Evolutionary conservation across 2,888 invertebrate genomes (phyloP).

Genomic region (Cancer borealis): DNA sequence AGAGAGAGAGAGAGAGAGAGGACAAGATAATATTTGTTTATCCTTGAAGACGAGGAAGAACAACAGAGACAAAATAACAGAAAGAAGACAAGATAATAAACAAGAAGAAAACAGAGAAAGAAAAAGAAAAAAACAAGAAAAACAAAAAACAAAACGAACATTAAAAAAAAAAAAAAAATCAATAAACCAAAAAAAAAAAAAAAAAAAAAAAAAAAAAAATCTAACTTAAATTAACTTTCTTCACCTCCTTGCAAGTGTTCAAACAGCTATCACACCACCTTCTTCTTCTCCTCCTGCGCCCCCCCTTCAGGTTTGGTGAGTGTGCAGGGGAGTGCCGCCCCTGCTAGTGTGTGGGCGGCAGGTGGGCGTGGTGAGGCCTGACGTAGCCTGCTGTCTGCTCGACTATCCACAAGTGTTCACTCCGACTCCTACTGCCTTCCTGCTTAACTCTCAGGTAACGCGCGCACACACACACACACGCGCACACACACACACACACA

Average conservation of each 20-base stretch:
- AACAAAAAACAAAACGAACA: no score
- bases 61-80: not conserved
- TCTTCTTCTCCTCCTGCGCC: constrained; percentile 25
- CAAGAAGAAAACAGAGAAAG: no score
- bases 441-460: constrained; percentile 71
- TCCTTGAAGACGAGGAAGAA: no score
- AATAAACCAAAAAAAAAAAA: no score
- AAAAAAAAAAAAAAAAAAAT: no score
- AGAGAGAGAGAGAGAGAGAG: no score
- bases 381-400: constrained; percentile 66
- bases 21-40: no score
- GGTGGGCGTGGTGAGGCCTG: constrained; percentile 69
- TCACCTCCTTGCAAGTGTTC: no score
- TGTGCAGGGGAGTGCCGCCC: constrained; percentile 68
- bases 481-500: not conserved
- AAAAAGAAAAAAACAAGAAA: no score
- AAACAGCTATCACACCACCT: not conserved
- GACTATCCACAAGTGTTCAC: constrained; percentile 74
- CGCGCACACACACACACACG: not conserved
- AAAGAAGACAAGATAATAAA: no score
- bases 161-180: no score
- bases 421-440: constrained; percentile 64
- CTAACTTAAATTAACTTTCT: no score
- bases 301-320: constrained; percentile 57
- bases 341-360: constrained; percentile 68